Evolutionary conservation across 92 coral and sea anemone genomes (phyloP).

Genomic region (Montipora capitata): DNA sequence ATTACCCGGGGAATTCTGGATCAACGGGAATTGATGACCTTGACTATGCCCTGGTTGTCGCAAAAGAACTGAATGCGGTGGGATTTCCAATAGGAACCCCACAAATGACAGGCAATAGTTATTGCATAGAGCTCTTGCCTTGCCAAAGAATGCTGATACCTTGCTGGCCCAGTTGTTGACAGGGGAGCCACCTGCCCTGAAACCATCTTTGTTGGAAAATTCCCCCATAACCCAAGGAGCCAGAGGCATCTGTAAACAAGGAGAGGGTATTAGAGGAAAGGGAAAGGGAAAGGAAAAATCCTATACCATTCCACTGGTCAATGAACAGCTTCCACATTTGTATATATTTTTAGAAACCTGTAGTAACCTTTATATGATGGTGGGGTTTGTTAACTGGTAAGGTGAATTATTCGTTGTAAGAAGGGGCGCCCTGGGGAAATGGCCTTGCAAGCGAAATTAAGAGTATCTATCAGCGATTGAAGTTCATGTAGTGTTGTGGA

Average conservation of each 20-base stretch:
- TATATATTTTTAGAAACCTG: conserved; percentile 57
- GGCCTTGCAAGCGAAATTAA: conserved; percentile 76
- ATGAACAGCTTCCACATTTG: conserved; percentile 67
- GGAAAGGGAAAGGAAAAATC: conserved; percentile 55
- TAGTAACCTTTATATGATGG: conserved; percentile 63
- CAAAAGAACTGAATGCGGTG: conserved; percentile 45
- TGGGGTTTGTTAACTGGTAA: conserved; percentile 68
- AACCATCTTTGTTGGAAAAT: conserved; percentile 63
- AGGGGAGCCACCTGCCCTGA: conserved; percentile 62
- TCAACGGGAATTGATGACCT: conserved; percentile 53
- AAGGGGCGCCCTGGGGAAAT: conserved; percentile 65
- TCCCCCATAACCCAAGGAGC: conserved; percentile 70
- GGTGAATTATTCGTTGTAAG: conserved; percentile 61
- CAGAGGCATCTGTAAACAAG: conserved; percentile 67
- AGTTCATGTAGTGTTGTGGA: conserved; percentile 64
- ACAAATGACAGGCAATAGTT: conserved; percentile 49
- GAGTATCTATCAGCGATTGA: conserved; percentile 67
- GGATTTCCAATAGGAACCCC: conserved; percentile 59
- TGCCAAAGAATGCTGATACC: conserved; percentile 76
- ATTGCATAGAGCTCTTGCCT: conserved; percentile 57
- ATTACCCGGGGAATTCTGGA: conserved; percentile 58
- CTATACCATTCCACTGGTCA: conserved; percentile 66
- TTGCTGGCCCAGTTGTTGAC: conserved; percentile 42
- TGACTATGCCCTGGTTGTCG: conserved; percentile 33
- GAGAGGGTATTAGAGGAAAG: conserved; percentile 35